Percentiles rank a stretch among this genome's conserved stretches.
Evolutionary conservation across 2,888 invertebrate species (phyloP).

Genomic region (Doris montereyensis): DNA sequence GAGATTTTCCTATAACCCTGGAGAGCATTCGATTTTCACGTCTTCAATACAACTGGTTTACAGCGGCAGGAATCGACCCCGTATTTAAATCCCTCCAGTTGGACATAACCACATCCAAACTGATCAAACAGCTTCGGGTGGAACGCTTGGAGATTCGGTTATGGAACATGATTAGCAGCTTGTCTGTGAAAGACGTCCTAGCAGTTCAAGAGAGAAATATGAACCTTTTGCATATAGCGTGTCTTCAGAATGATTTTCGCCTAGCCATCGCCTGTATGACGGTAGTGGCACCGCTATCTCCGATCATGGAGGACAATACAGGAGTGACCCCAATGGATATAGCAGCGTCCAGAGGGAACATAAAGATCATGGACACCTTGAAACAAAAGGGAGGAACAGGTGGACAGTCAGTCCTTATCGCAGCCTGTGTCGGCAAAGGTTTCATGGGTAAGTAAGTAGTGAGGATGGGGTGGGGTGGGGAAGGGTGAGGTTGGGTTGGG

Average conservation of each 20-base stretch:
- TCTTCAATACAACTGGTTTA: neutral
- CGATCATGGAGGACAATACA: slow-evolving; percentile 24
- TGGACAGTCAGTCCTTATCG: slow-evolving; percentile 38
- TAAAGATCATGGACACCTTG: slow-evolving; percentile 40
- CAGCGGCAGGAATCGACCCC: neutral
- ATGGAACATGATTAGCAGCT: neutral
- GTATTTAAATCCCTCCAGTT: neutral
- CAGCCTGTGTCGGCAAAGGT: slow-evolving; percentile 37
- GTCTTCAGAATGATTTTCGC: slow-evolving; percentile 31
- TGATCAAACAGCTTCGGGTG: slow-evolving; percentile 6
- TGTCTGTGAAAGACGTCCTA: slow-evolving; percentile 7
- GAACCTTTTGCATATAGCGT: slow-evolving; percentile 30
- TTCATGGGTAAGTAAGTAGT: slow-evolving; percentile 31
- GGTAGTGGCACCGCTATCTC: slow-evolving; percentile 24
- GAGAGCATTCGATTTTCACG: slow-evolving; percentile 8
- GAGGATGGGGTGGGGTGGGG: no score
- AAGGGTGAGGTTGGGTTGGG: no score
- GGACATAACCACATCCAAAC: neutral
- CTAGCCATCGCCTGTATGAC: slow-evolving; percentile 35
- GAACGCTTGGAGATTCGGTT: slow-evolving; percentile 10
- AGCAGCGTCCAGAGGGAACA: slow-evolving; percentile 44
- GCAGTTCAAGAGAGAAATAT: slow-evolving; percentile 21
- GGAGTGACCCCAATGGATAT: slow-evolving; percentile 43
- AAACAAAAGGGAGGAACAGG: slow-evolving; percentile 34
- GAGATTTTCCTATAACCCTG: slow-evolving; percentile 14